Base-by-base conservation (phyloP, 2,888 invertebrate species). In the Eustalomyia histrio region DNA sequence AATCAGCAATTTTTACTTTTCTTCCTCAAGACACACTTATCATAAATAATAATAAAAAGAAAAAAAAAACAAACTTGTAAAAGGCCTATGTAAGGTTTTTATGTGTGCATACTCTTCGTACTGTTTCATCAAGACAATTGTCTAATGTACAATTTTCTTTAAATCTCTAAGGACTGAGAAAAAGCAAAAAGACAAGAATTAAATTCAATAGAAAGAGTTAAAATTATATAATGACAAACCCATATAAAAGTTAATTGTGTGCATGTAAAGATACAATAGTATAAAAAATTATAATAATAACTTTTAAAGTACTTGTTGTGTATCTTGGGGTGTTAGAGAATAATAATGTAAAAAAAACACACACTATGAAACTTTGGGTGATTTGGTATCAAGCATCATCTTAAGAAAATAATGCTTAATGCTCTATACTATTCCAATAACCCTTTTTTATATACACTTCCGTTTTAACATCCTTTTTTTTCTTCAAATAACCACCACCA, bases 241-340 rank as follows among this genome's bases (percentile, higher is more conserved):
- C 67, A 39, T 50, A 53, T 14, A 55, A 55, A 75, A 75, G 71
- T 75, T 80, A 80, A 80, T 80, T 80, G 75, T 67, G 67, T 61
- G 50, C 47, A 65, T 74, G 65, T 76, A 58, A 47, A 60, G 29
- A 68, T 68, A 76, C 75, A 76, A 76, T 47, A n/a, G 17, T 2
- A 55, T 9, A 57, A n/a, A 29, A 57, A 16, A 57, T 29, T 57
- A 17, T 33, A 67, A 57, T 24, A 29, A 63, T 43, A 55, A 55
- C 18, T 39, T 63, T 63, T 47, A 63, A 64, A 63, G 47, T 39
- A 57, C 61, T n/a, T 21, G n/a, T n/a, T n/a, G n/a, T n/a, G 16
- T 39, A 39, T 47, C 43, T 47, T 14, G 43, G 43, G 43, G 43
- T 47, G 43, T 47, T 47, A 47, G 43, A 47, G 43, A n/a, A 6